Percentiles rank a stretch among this genome's conserved stretches.
Conservation (phyloP, 2,797 vertebrate species). For the Centroberyx gerrardi region DNA sequence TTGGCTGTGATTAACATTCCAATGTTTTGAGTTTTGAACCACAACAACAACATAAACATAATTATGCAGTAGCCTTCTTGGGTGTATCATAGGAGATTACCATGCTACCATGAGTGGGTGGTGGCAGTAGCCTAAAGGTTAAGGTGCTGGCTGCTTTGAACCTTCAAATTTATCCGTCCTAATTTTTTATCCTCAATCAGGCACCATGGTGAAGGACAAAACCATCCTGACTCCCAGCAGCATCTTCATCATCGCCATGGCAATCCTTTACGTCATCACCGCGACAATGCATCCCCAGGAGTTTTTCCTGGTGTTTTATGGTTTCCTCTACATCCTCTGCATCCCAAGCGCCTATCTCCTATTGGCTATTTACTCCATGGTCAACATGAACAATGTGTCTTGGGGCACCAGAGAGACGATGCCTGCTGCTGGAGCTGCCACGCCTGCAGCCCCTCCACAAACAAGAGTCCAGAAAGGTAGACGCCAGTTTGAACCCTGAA, state of each 20-base stretch:
- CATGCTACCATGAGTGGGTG: too few relatives aligned
- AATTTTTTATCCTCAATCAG: constrained; percentile 48
- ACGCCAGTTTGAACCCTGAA: not conserved
- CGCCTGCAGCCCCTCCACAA: not conserved
- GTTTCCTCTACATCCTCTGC: constrained; percentile 75
- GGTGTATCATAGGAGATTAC: too few relatives aligned
- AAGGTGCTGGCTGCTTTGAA: not conserved
- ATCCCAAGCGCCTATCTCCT: constrained; percentile 80
- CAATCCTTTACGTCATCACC: constrained; percentile 61
- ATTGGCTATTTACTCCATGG: constrained; percentile 78
- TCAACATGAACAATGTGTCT: constrained; percentile 83
- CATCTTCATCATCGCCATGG: constrained; percentile 73
- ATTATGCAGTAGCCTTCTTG: too few relatives aligned
- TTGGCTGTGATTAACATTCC: too few relatives aligned
- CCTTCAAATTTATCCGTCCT: not conserved
- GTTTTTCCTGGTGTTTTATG: constrained; percentile 59
- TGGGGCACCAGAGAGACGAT: constrained; percentile 83
- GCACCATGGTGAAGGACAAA: constrained; percentile 59
- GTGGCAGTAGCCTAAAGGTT: too few relatives aligned
- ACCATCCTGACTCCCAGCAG: constrained; percentile 80
- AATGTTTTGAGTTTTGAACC: too few relatives aligned
- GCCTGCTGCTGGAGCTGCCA: not conserved
- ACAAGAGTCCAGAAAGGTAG: constrained; percentile 46
- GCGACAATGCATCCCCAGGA: constrained; percentile 82
- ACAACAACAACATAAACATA: too few relatives aligned